Evolutionary conservation across 2,888 invertebrate species (phyloP), one percentile per base, ranked within the genome.

Genomic region (Dynastes hyllus): DNA sequence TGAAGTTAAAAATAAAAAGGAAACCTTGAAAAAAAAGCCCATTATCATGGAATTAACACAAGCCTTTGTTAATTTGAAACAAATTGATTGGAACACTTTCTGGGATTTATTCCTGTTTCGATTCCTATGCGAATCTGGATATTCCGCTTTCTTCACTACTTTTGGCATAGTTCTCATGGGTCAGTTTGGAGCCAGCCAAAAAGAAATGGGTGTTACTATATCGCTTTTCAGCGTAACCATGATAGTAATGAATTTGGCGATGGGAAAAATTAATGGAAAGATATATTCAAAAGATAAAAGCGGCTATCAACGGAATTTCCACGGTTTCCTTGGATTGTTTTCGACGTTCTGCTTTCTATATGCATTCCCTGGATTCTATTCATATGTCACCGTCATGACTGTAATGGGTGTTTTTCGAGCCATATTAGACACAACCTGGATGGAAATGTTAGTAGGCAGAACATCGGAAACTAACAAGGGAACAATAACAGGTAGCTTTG

Each of bases 401-500:
- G 91, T 92, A 13, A 85, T 92, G 78, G 90, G 90, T 76, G 83
- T 91, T 67, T 89, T 90, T 79, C 91, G 91, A 89, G 90, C 92
- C 61, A 86, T 92, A 53, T 89, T 91, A 78, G 89, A 92, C 79
- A 87, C 92, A 76, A 89, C 91, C 6, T 90, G 91, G 45, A 88
- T 91, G 83, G 92, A 92, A 87, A 91, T 92, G 89, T 86, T 92
- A 67, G 86, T 92, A 61, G 89, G 89, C 80, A 88, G 90, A 80
- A 88, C 90, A 82, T 87, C 89, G 76, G 88, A 89, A 8, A 87
- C 90, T 9, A 91, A 92, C 81, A 89, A 91, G 82, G 93, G 93
- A 0, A 91, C 91, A 27, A 86, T 93, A 50, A 91, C 92, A 76
- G 93, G 93, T 50, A 91, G 92, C 16, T 91, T 91, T 50, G 91